A percentile compares a stretch with the other conserved stretches of the same genome.
phyloP scores from a whole-genome alignment of 2,888 invertebrate genomes.

The Unio pictorum region DNA sequence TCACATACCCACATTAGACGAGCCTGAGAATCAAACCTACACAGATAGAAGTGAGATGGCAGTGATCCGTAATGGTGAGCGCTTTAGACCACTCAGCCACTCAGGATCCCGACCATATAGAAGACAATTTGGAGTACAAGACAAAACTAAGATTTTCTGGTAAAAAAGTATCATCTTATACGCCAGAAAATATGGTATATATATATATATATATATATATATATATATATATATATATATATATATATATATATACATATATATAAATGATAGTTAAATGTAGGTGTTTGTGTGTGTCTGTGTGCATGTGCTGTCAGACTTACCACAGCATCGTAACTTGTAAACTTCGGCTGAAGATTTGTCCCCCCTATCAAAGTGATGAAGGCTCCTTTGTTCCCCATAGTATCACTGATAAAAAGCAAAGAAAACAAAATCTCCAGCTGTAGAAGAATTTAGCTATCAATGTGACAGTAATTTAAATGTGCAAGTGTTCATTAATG shows the following conservation, averaged over 20 bases:
- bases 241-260: too few relatives aligned
- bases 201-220: not conserved
- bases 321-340: conserved; percentile 95
- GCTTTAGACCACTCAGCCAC: too few relatives aligned
- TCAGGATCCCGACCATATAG: too few relatives aligned
- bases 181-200: not conserved
- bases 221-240: not conserved
- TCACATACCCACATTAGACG: too few relatives aligned
- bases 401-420: conserved; percentile 87
- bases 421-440: not conserved
- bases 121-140: too few relatives aligned
- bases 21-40: too few relatives aligned
- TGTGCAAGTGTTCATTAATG: not conserved
- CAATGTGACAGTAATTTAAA: not conserved
- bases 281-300: not conserved
- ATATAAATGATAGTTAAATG: too few relatives aligned
- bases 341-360: conserved; percentile 91
- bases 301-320: conserved; percentile 70
- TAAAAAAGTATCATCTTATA: too few relatives aligned
- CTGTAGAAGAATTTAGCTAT: not conserved
- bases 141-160: too few relatives aligned
- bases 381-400: conserved; percentile 99
- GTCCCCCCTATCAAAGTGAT: conserved; percentile 88
- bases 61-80: too few relatives aligned
- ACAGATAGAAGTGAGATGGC: too few relatives aligned